Evolutionary conservation across 2,888 invertebrate species (phyloP).

Genomic region (Zonitis immaculata): DNA sequence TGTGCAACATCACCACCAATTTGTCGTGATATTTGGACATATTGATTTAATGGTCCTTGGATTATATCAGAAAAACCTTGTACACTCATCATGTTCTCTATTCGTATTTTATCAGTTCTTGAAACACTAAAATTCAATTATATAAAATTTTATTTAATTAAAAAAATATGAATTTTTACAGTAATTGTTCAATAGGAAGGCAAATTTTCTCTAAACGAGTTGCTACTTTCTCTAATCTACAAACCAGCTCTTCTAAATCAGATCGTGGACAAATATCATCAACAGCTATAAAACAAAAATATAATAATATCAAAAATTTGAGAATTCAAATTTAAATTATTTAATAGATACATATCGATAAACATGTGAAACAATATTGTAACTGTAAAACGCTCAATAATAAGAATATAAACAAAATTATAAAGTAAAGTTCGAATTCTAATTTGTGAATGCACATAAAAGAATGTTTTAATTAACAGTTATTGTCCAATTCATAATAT

Average conservation of each 20-base stretch:
- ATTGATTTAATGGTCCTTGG: constrained; percentile 70
- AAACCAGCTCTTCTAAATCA: constrained; percentile 65
- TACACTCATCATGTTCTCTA: constrained; percentile 60
- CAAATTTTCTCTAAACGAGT: constrained; percentile 60
- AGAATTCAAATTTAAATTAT: neutral
- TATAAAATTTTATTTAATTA: neutral
- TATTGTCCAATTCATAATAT: no score
- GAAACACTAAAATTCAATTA: constrained; percentile 2
- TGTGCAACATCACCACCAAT: constrained; percentile 82
- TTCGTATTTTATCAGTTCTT: constrained; percentile 5
- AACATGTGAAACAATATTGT: no score
- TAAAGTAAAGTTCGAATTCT: neutral
- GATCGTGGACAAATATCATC: constrained; percentile 44
- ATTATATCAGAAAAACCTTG: constrained; percentile 70
- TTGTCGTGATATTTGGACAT: constrained; percentile 67
- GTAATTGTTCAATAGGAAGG: constrained; percentile 21
- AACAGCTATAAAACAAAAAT: constrained; percentile 1
- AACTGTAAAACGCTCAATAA: no score
- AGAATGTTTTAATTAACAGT: no score
- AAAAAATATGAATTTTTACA: constrained; percentile 9
- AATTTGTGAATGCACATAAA: neutral
- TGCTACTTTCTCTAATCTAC: constrained; percentile 70
- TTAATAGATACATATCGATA: neutral
- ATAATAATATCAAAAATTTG: no score
- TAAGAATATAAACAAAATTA: no score